Conservation (phyloP, 2,888 invertebrate genomes). For the Pandemis heparana region DNA sequence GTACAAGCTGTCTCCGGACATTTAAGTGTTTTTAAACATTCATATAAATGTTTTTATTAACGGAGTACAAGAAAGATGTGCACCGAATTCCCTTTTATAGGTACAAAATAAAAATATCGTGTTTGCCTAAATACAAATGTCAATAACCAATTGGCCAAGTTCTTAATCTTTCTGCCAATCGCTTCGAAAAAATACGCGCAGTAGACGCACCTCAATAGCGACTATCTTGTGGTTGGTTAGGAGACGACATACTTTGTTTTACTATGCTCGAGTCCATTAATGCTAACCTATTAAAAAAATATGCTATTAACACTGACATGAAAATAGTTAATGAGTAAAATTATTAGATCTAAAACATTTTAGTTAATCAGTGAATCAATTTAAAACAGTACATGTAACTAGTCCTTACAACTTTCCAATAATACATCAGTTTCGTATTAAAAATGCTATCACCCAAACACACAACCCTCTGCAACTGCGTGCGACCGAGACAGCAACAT, state of each 20-base stretch:
- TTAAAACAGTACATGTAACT: not conserved
- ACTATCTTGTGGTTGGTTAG: not conserved
- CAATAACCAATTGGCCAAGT: too few relatives aligned
- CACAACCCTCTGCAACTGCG: constrained; percentile 40
- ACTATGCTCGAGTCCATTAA: not conserved
- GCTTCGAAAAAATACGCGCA: too few relatives aligned
- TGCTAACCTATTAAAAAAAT: not conserved
- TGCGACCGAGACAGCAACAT: constrained; percentile 56
- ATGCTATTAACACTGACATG: not conserved
- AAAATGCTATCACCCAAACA: constrained; percentile 14
- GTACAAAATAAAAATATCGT: too few relatives aligned
- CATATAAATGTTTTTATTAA: too few relatives aligned
- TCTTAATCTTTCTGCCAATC: too few relatives aligned
- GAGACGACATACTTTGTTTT: not conserved
- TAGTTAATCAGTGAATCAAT: not conserved
- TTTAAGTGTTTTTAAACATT: too few relatives aligned
- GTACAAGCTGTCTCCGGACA: too few relatives aligned
- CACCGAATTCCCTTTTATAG: too few relatives aligned
- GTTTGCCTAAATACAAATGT: too few relatives aligned
- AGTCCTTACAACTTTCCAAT: not conserved
- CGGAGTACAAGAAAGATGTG: too few relatives aligned
- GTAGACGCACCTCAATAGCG: too few relatives aligned
- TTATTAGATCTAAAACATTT: not conserved
- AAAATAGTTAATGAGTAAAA: not conserved
- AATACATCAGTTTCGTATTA: not conserved